Evolutionary conservation across 2,797 vertebrate genomes (phyloP).

Genomic region (Peromyscus melanophrys): DNA sequence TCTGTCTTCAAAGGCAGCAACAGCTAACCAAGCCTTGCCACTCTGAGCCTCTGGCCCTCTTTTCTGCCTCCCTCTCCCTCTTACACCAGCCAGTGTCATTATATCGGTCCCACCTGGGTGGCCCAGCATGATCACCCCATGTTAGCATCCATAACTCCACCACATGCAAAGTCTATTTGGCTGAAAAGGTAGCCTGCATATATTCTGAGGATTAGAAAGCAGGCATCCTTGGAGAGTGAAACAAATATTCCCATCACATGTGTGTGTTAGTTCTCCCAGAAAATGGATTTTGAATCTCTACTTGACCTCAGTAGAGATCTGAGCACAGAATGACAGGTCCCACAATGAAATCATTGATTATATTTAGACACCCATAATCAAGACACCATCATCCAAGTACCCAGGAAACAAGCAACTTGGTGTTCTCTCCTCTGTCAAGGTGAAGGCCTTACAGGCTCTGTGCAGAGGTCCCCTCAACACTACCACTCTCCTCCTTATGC

Average conservation of each 20-base stretch:
- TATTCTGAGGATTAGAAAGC: no score
- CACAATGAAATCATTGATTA: not conserved
- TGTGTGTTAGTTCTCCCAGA: not conserved
- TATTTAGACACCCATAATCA: not conserved
- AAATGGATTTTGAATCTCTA: not conserved
- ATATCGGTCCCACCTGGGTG: no score
- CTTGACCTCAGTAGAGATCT: not conserved
- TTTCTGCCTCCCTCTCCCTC: not conserved
- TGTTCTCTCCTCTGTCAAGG: not conserved
- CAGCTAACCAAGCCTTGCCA: not conserved
- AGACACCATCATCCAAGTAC: not conserved
- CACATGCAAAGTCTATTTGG: not conserved
- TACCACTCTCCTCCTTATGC: rapidly evolving
- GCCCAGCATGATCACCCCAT: no score
- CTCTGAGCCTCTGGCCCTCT: not conserved
- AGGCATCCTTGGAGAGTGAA: no score
- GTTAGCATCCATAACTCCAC: not conserved
- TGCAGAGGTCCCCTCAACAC: not conserved
- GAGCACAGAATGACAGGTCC: not conserved
- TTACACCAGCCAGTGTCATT: not conserved
- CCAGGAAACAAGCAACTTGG: not conserved
- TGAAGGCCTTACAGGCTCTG: rapidly evolving
- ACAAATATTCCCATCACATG: rapidly evolving
- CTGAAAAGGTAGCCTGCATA: not conserved
- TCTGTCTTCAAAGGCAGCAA: not conserved